Conservation (phyloP, 1,140 invertebrate species). For the Stratiolaelaps scimitus region DNA sequence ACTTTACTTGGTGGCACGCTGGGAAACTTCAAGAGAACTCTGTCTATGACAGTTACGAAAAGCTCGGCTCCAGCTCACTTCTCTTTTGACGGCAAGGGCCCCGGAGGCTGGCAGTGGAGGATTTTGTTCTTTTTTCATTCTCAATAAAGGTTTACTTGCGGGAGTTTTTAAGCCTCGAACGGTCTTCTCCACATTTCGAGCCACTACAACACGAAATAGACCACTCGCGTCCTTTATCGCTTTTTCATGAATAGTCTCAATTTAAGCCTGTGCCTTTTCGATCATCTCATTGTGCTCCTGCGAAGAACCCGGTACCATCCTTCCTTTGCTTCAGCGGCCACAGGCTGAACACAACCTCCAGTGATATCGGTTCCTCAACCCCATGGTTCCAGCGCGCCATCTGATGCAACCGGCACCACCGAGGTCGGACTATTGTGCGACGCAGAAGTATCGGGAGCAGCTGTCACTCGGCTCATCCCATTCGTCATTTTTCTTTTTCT, state of each 20-base stretch:
- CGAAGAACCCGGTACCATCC: too few species aligned
- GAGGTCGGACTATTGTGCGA: too few species aligned
- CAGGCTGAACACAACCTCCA: too few species aligned
- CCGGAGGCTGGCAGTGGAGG: not conserved
- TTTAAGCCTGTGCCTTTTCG: not conserved
- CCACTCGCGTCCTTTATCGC: not conserved
- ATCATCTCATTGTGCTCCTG: too few species aligned
- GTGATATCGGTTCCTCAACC: too few species aligned
- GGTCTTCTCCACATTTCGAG: not conserved
- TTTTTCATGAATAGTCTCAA: constrained; percentile 6
- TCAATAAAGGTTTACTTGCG: not conserved
- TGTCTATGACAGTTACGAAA: not conserved
- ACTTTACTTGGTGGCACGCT: not conserved
- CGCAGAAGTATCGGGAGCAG: too few species aligned
- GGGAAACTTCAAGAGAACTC: not conserved
- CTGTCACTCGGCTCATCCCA: too few species aligned
- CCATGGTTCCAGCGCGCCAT: too few species aligned
- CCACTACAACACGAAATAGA: not conserved
- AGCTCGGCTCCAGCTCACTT: not conserved
- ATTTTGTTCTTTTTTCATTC: not conserved
- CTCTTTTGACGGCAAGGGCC: not conserved
- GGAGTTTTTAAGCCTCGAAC: not conserved
- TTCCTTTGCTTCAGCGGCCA: too few species aligned
- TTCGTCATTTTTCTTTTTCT: too few species aligned
- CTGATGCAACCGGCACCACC: too few species aligned